Conservation (phyloP, 2,797 vertebrate genomes). For the Notamacropus eugenii region DNA sequence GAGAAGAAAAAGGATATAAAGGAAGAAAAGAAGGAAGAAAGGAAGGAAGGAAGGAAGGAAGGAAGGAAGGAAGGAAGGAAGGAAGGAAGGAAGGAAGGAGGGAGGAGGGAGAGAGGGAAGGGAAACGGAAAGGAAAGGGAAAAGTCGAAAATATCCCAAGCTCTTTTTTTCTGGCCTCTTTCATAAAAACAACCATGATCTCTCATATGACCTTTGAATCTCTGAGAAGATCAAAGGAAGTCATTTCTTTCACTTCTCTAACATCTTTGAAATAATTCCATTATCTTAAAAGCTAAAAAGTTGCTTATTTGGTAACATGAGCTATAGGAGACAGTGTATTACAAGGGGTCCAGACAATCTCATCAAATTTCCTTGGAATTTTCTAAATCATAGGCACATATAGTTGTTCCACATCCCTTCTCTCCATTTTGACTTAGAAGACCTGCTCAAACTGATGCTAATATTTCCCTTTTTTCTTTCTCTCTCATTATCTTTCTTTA, state of each 20-base stretch:
- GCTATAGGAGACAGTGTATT: conserved; percentile 33
- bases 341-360: not conserved
- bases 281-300: conserved; percentile 28
- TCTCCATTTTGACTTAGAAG: conserved; percentile 25
- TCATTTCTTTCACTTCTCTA: conserved; percentile 20
- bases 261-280: conserved; percentile 46
- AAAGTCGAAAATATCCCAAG: not conserved
- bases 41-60: not conserved
- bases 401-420: not conserved
- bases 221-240: conserved; percentile 34
- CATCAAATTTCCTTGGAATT: not conserved
- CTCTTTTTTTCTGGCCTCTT: not conserved
- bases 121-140: not conserved
- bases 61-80: not conserved
- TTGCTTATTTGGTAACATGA: conserved; percentile 22
- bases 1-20: not conserved
- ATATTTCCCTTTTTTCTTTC: not conserved
- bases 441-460: not conserved
- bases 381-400: not conserved
- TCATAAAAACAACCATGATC: conserved; percentile 6
- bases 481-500: too few species aligned
- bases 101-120: not conserved
- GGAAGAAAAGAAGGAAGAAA: not conserved
- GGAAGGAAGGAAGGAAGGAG: not conserved
- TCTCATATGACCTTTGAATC: not conserved